Base-by-base conservation (phyloP, 2,797 vertebrate species). In the Lophotriccus pileatus region DNA sequence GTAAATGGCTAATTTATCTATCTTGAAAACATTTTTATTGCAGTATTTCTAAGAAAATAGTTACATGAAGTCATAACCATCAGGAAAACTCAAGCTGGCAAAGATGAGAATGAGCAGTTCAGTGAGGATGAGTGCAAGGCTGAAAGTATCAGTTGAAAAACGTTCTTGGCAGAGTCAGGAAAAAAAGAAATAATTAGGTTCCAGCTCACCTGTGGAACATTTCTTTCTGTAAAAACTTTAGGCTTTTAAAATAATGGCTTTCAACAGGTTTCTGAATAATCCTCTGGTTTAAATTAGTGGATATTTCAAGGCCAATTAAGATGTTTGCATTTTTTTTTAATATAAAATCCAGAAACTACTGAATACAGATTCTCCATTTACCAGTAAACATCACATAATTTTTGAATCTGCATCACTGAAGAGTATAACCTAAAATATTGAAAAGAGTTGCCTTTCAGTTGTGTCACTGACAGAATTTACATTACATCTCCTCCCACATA, bases 301-400 rank as follows among this genome's bases (percentile, higher is more conserved):
- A 10, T 70, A 36, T 85, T 68, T 90, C 47, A 79, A 53, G 4
- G 13, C 9, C 12, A 47, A 18, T 46, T 52, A 59, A 66, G 22
- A 14, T 41, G 4, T 34, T 64, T 46, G 27, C 0, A n/a, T n/a
- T 8, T 24, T 47, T 47, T 44, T 44, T 80, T 12, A 34, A 22
- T 36, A 12, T 14, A 3, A 78, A 89, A 16, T 39, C 12, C 21
- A 70, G 64, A 80, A 70, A 41, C 10, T 77, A 27, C 23, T 47
- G 13, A 8, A 7, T 70, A 89, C 14, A 39, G 23, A 3, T 32
- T 47, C 16, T 28, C 60, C 28, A 21, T 68, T 84, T 91, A 23
- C 0, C 0, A 55, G 10, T 46, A 67, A 80, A 24, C 4, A 9
- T 27, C 8, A 4, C 3, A 8, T 32, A 49, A 14, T 67, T 86